These are phyloP conservation scores for Sarcophilus harrisii DNA, from an alignment of 2,797 vertebrate genomes.

Conservation along the genomic window DNA sequence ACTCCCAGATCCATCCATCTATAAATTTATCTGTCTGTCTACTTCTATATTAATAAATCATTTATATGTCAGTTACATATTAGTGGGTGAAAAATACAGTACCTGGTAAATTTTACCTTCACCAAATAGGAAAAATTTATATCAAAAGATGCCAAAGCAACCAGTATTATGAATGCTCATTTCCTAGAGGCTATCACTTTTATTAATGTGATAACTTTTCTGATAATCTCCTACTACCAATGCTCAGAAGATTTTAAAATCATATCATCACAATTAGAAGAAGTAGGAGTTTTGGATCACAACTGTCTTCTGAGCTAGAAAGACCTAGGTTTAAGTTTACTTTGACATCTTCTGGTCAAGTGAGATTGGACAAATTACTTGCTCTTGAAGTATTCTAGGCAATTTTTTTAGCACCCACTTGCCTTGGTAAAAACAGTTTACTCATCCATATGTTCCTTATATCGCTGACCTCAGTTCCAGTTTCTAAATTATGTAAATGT, in stretches of 20 bases:
- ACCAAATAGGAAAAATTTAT: not conserved
- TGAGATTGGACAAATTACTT: not conserved
- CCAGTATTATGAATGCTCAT: not conserved
- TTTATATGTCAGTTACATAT: not conserved
- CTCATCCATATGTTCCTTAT: not conserved
- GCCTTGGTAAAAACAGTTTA: not conserved
- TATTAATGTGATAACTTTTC: not conserved
- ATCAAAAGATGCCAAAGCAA: not conserved
- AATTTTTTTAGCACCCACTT: not conserved
- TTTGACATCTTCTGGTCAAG: not conserved
- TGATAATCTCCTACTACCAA: not conserved
- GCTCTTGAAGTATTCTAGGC: not conserved
- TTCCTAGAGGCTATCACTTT: not conserved
- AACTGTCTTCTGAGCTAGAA: not conserved
- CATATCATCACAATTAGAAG: not conserved
- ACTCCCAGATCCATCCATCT: no score
- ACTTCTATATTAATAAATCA: not conserved
- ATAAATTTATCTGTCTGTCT: not conserved
- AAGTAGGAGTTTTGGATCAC: not conserved
- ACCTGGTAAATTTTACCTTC: not conserved
- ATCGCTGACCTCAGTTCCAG: not conserved
- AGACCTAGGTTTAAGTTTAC: not conserved
- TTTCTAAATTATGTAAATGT: not conserved
- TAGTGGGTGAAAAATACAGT: not conserved
- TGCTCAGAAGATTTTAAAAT: not conserved